phyloP scores from a whole-genome alignment of 1,140 invertebrate genomes.

The Plectrocnemia conspersa region DNA sequence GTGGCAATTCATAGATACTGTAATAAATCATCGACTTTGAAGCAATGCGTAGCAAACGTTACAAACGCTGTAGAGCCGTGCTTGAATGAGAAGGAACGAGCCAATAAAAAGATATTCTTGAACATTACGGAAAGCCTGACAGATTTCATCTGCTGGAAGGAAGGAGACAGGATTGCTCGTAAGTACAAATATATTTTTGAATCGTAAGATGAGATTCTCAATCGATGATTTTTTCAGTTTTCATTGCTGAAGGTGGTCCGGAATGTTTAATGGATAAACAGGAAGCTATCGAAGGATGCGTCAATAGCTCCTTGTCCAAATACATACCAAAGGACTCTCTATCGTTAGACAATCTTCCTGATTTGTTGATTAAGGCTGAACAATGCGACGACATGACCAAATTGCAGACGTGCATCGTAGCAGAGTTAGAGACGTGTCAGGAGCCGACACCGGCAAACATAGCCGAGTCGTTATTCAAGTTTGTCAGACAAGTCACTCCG shows the following conservation, averaged over 20 bases:
- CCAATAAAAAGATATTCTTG: slow-evolving; percentile 54
- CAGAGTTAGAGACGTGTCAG: slow-evolving; percentile 60
- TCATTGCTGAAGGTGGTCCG: slow-evolving; percentile 70
- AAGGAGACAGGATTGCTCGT: slow-evolving; percentile 66
- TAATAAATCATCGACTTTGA: slow-evolving; percentile 54
- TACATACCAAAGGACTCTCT: slow-evolving; percentile 46
- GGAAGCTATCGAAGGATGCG: slow-evolving; percentile 57
- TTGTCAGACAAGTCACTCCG: slow-evolving; percentile 63
- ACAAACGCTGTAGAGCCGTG: slow-evolving; percentile 58
- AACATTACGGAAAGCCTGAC: slow-evolving; percentile 63
- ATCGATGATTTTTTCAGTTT: slow-evolving; percentile 55
- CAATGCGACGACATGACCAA: slow-evolving; percentile 55
- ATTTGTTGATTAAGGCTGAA: slow-evolving; percentile 46
- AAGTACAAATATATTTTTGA: no score
- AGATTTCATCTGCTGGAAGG: slow-evolving; percentile 69
- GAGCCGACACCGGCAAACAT: slow-evolving; percentile 75
- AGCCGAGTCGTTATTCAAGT: slow-evolving; percentile 70
- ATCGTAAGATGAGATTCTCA: no score
- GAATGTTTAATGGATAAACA: slow-evolving; percentile 64
- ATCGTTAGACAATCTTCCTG: slow-evolving; percentile 51
- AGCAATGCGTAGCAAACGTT: slow-evolving; percentile 58
- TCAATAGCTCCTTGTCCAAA: slow-evolving; percentile 56
- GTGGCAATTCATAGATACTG: slow-evolving; percentile 68
- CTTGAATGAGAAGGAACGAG: slow-evolving; percentile 56
- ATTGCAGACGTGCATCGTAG: slow-evolving; percentile 61